Percentiles rank a stretch among this genome's conserved stretches.
Evolutionary conservation across 2,113 vertebrate species (phyloP).

Genomic region (Glaucidium brasilianum): DNA sequence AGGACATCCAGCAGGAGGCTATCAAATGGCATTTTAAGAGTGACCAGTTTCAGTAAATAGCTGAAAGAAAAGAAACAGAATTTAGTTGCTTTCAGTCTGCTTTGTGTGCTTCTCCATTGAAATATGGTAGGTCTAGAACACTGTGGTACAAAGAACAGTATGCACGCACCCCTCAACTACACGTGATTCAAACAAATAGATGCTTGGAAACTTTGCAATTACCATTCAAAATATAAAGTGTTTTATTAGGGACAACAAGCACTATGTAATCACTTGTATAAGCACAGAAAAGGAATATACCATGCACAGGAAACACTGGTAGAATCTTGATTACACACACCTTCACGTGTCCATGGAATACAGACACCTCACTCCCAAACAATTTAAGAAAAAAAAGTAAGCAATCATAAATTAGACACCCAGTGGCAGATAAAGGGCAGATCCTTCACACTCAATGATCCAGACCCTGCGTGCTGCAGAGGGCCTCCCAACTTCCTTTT

Average conservation of each 20-base stretch:
- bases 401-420: background rate
- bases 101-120: background rate
- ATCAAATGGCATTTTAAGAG: background rate
- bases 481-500: constrained; percentile 51
- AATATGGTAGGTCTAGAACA: background rate
- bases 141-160: background rate
- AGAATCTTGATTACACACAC: background rate
- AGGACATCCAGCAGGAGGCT: background rate
- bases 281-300: background rate
- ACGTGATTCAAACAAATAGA: background rate
- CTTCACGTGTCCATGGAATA: background rate
- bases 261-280: background rate
- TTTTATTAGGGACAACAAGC: background rate
- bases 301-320: background rate
- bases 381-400: background rate
- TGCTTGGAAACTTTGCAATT: background rate
- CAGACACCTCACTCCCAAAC: background rate
- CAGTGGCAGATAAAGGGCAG: background rate
- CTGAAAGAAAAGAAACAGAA: background rate
- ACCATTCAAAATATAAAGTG: background rate
- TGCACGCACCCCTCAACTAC: background rate
- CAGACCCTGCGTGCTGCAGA: background rate
- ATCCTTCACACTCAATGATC: background rate
- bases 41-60: background rate
- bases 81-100: background rate